These are phyloP conservation scores for Cyprinodon diabolis DNA, from an alignment of 2,797 vertebrate genomes.

Conservation along the genomic window DNA sequence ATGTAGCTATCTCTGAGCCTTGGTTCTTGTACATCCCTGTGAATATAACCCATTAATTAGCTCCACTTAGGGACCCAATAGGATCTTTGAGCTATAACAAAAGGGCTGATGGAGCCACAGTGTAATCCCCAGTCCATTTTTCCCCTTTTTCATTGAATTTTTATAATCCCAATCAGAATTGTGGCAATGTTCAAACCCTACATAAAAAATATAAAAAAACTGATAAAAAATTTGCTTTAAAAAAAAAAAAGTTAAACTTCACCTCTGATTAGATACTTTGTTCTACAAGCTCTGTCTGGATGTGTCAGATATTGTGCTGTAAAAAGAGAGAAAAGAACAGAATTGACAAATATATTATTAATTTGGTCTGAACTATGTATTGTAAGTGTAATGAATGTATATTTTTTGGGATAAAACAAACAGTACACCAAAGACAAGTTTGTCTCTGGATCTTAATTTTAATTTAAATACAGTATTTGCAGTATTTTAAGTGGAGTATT, in stretches of 20 bases:
- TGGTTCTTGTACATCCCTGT: slow-evolving; percentile 9
- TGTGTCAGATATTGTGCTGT: neutral
- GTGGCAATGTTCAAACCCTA: neutral
- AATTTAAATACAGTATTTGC: no score
- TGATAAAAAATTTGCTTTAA: neutral
- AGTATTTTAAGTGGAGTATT: no score
- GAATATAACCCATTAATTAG: neutral
- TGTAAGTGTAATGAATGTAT: neutral
- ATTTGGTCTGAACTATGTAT: neutral
- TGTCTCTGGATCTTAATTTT: no score
- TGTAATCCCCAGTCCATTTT: slow-evolving; percentile 36
- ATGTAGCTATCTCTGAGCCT: slow-evolving; percentile 1
- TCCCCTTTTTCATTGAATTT: neutral
- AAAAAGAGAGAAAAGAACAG: neutral
- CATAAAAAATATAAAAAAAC: neutral
- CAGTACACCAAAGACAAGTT: neutral
- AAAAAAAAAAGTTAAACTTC: neutral
- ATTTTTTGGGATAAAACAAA: no score
- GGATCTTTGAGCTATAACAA: slow-evolving; percentile 63
- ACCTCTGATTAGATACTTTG: neutral
- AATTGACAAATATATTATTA: neutral
- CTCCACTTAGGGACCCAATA: slow-evolving; percentile 22
- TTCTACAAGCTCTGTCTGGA: neutral
- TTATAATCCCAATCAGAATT: neutral
- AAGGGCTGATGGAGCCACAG: slow-evolving; percentile 34